phyloP scores from a whole-genome alignment of 1,140 invertebrate genomes.

The Stenopsyche tienmushanensis region DNA sequence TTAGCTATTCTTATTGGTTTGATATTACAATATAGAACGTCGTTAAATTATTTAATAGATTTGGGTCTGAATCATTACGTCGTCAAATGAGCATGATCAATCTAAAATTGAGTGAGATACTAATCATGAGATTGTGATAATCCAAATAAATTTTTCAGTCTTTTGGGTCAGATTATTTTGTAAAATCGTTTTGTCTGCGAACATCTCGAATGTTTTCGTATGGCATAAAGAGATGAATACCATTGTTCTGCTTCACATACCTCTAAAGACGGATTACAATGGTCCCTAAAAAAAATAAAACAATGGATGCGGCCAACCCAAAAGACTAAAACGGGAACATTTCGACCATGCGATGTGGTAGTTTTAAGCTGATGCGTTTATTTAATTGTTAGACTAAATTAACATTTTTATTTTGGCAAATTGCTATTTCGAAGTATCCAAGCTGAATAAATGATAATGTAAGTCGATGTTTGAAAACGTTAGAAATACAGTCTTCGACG shows the following conservation, averaged over 20 bases:
- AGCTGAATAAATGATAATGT: too few relatives aligned
- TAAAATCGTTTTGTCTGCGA: not conserved
- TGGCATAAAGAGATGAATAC: not conserved
- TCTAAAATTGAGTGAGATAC: too few relatives aligned
- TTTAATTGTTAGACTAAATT: too few relatives aligned
- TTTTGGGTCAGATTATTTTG: conserved; percentile 13
- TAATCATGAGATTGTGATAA: too few relatives aligned
- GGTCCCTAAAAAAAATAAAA: not conserved
- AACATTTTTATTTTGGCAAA: too few relatives aligned
- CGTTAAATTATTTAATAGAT: too few relatives aligned
- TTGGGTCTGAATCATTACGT: too few relatives aligned
- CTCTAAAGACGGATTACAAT: conserved; percentile 8
- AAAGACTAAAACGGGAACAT: not conserved
- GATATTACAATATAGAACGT: too few relatives aligned
- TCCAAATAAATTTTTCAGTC: conserved; percentile 4
- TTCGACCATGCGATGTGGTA: not conserved
- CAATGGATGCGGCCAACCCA: not conserved
- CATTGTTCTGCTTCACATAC: not conserved
- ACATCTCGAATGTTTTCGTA: not conserved
- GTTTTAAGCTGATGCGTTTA: too few relatives aligned
- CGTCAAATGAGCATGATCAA: too few relatives aligned
- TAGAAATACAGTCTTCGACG: not conserved
- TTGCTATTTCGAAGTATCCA: too few relatives aligned
- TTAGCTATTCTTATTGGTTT: too few relatives aligned
- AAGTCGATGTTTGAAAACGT: not conserved